These are phyloP conservation scores for Naja naja DNA, from an alignment of 2,113 vertebrate species.

Conservation along the genomic window DNA sequence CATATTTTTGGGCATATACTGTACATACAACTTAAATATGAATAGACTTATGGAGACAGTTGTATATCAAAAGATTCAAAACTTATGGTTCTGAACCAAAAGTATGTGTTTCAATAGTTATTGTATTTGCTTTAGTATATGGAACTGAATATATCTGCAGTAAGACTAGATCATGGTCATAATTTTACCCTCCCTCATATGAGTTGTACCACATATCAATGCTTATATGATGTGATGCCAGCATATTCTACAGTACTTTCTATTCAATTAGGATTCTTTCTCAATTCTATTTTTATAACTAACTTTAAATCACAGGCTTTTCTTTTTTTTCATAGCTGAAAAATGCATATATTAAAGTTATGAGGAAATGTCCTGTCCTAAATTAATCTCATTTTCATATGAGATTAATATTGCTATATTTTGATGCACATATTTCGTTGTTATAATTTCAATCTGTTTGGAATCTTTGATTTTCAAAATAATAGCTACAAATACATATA, in stretches of 20 bases:
- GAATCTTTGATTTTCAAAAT: background rate
- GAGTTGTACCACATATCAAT: background rate
- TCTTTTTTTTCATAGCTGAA: background rate
- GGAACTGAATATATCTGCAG: background rate
- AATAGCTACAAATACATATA: fast-evolving
- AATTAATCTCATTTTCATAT: background rate
- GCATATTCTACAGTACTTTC: background rate
- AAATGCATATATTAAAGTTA: background rate
- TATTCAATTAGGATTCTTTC: background rate
- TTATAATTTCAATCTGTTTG: background rate
- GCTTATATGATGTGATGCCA: background rate
- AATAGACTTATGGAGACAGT: background rate
- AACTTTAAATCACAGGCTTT: background rate
- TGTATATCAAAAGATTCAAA: background rate
- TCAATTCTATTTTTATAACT: background rate
- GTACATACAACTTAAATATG: background rate
- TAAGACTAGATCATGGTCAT: background rate
- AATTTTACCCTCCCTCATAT: background rate
- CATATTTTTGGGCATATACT: background rate
- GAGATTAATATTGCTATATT: background rate
- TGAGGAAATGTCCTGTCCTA: background rate
- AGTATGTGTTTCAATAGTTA: background rate
- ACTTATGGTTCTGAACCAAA: background rate
- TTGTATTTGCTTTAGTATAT: background rate
- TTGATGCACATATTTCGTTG: background rate